These are phyloP conservation scores for Ecdyonurus torrentis DNA, from an alignment of 2,888 invertebrate genomes.

Conservation along the genomic window DNA sequence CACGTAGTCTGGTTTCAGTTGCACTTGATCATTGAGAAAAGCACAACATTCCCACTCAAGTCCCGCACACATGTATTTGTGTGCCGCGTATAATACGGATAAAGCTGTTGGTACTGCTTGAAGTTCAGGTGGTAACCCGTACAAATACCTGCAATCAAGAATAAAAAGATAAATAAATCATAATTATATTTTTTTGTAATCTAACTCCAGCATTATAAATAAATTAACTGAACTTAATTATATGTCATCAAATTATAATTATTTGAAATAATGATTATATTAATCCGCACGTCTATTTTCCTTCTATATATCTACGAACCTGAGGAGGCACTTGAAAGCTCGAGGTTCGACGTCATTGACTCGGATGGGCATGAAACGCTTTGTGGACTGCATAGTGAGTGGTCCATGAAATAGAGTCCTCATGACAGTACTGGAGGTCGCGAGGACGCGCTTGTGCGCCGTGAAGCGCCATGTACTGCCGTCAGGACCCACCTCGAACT, in stretches of 20 bases:
- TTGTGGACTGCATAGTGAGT: slow-evolving; percentile 22
- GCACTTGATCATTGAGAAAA: slow-evolving; percentile 37
- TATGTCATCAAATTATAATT: slow-evolving; percentile 1
- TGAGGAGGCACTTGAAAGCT: slow-evolving; percentile 46
- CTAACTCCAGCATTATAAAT: too few species aligned
- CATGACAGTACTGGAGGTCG: slow-evolving; percentile 44
- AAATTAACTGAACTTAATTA: neutral
- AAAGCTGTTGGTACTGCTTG: slow-evolving; percentile 47
- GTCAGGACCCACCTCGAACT: slow-evolving; percentile 45
- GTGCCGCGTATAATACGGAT: slow-evolving; percentile 52
- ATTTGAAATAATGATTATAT: slow-evolving; percentile 5
- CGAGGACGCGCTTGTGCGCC: slow-evolving; percentile 45
- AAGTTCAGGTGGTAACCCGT: slow-evolving; percentile 42
- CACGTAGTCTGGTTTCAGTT: slow-evolving; percentile 44
- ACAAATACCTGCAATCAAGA: slow-evolving; percentile 47
- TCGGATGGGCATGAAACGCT: slow-evolving; percentile 23
- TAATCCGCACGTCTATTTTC: slow-evolving; percentile 6
- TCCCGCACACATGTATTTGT: slow-evolving; percentile 53
- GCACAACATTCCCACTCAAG: slow-evolving; percentile 49
- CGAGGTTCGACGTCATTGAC: slow-evolving; percentile 43
- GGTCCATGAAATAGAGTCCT: slow-evolving; percentile 36
- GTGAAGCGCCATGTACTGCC: slow-evolving; percentile 44
- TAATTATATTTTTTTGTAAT: too few species aligned
- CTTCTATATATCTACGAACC: slow-evolving; percentile 21
- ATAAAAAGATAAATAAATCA: too few species aligned